Evolutionary conservation across 2,888 invertebrate genomes (phyloP).

Genomic region (Atethmia centrago): DNA sequence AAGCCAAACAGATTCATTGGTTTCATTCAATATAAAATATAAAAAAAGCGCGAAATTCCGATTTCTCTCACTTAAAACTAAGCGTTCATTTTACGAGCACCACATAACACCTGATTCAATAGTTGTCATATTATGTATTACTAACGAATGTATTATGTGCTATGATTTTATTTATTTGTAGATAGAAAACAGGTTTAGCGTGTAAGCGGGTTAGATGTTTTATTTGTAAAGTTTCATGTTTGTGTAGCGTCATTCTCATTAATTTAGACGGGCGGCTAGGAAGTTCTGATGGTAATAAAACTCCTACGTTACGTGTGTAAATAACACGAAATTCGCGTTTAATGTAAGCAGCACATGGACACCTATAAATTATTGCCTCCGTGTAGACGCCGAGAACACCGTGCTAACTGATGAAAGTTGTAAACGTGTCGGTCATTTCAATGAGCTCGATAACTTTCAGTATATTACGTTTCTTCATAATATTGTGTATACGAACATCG

Average conservation of each 20-base stretch:
- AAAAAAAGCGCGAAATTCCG: constrained; percentile 48
- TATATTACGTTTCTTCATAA: constrained; percentile 7
- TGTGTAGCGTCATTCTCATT: constrained; percentile 67
- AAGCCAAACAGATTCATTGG: constrained; percentile 41
- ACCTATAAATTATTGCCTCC: constrained; percentile 77
- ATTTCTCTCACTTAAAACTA: constrained; percentile 25
- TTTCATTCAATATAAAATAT: constrained; percentile 12
- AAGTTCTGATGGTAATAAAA: constrained; percentile 75
- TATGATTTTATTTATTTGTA: constrained; percentile 32
- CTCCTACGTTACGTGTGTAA: constrained; percentile 72
- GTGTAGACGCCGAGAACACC: constrained; percentile 66
- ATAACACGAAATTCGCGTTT: constrained; percentile 76
- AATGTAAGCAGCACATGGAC: constrained; percentile 80
- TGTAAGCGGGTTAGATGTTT: constrained; percentile 28
- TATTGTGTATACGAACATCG: neutral
- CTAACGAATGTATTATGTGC: constrained; percentile 17
- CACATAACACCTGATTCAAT: constrained; percentile 7
- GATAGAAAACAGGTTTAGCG: constrained; percentile 34
- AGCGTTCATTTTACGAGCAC: constrained; percentile 4
- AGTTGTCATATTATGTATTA: constrained; percentile 20
- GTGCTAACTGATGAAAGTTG: constrained; percentile 72
- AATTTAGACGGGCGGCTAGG: constrained; percentile 64
- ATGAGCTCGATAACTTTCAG: constrained; percentile 58
- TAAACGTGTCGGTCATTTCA: constrained; percentile 70
- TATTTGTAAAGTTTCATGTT: constrained; percentile 50